Conservation (phyloP, 2,797 vertebrate genomes). For the Naso thynnoides region DNA sequence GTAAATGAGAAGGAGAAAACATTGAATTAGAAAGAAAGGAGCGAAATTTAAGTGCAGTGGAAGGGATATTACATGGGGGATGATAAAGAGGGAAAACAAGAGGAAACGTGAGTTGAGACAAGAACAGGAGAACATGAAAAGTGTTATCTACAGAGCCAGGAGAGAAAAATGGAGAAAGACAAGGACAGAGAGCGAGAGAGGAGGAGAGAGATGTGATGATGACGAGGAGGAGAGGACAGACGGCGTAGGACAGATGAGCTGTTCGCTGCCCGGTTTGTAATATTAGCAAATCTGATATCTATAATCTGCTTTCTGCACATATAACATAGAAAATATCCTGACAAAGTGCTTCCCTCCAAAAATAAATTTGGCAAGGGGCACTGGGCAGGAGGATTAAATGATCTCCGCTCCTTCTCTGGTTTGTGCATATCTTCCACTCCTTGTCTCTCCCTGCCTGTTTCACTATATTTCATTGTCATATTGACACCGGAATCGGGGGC, state of each 20-base stretch:
- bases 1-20: slow-evolving; percentile 24
- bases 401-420: slow-evolving; percentile 25
- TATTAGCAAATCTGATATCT: slow-evolving; percentile 75
- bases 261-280: slow-evolving; percentile 56
- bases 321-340: slow-evolving; percentile 55
- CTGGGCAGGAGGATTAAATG: slow-evolving; percentile 60
- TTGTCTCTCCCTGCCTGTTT: slow-evolving; percentile 14
- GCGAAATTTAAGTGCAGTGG: slow-evolving; percentile 17
- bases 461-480: slow-evolving; percentile 28
- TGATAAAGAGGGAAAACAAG: slow-evolving; percentile 9
- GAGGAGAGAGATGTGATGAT: slow-evolving; percentile 7
- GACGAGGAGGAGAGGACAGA: not conserved
- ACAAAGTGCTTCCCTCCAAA: slow-evolving; percentile 55
- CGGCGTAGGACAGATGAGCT: slow-evolving; percentile 50
- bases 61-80: slow-evolving; percentile 17
- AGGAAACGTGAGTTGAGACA: slow-evolving; percentile 12
- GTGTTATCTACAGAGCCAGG: not conserved
- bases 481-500: slow-evolving; percentile 29
- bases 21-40: slow-evolving; percentile 16
- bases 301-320: slow-evolving; percentile 75
- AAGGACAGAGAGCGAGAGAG: slow-evolving; percentile 2
- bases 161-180: not conserved
- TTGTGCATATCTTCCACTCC: slow-evolving; percentile 22
- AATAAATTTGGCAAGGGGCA: slow-evolving; percentile 56
- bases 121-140: not conserved